A percentile compares a stretch with the other conserved stretches of the same genome.
Conservation (phyloP, 2,797 vertebrate species). For the Lemur catta region DNA sequence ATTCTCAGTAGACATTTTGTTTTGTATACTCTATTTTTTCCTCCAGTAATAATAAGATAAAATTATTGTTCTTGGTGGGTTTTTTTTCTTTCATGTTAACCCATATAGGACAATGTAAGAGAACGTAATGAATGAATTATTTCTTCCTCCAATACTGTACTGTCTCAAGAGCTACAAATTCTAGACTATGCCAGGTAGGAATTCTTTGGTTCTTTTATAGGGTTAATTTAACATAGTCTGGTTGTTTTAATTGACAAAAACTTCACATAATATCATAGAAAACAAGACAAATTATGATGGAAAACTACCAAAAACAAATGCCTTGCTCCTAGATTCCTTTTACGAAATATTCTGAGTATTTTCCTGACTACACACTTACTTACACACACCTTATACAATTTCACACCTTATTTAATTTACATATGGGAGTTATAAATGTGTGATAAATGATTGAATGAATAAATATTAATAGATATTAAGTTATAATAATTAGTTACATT, state of each 20-base stretch:
- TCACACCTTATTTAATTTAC: background rate
- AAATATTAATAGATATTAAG: background rate
- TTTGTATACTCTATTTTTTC: background rate
- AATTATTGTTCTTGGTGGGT: background rate
- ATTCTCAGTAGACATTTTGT: background rate
- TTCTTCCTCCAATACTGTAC: background rate
- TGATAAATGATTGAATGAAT: background rate
- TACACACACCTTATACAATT: background rate
- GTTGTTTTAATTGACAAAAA: background rate
- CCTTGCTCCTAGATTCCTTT: background rate
- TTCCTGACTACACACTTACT: background rate
- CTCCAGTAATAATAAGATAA: background rate
- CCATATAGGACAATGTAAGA: background rate
- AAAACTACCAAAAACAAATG: background rate
- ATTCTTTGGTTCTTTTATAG: background rate
- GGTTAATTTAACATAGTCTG: background rate
- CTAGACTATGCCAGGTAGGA: background rate
- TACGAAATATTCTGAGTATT: background rate
- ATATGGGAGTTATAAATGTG: background rate
- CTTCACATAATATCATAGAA: background rate
- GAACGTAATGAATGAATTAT: background rate
- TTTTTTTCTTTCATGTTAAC: background rate
- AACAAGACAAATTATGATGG: background rate
- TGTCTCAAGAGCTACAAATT: background rate
- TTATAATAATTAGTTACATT: background rate